Evolutionary conservation across 2,797 vertebrate species (phyloP), one percentile per base, ranked within the genome.

Genomic region (Toxotes lorentzi): DNA sequence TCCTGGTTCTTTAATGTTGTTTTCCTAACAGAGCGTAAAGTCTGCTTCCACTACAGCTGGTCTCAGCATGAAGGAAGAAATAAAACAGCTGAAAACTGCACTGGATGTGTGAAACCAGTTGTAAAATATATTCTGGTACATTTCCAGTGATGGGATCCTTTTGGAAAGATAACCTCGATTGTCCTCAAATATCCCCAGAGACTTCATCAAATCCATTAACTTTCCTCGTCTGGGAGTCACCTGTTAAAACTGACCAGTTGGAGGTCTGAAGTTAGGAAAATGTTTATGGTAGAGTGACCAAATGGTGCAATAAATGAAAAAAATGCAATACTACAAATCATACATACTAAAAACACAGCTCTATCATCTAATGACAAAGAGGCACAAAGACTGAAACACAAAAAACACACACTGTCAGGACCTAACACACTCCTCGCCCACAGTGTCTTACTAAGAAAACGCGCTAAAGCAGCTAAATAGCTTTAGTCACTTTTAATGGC

Each of bases 401-500:
- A 51, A 73, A 63, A n/a, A 70, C 63, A 16, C 53, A 73, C 24
- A 35, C 10, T 19, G n/a, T 40, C 47, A 62, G 48, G 40, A 61
- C 48, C 51, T 16, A 76, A 81, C 68, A 35, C 57, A 61, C 35
- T 79, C 30, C 62, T 72, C 50, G 10, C 67, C 73, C 83, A 32
- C 85, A 4, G n/a, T 8, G 74, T 53, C 77, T 81, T 13, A 54
- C 35, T 73, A 30, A 68, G 73, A 79, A 70, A 79, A 72, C 2
- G 6, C 58, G 27, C 54, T 60, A 61, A 62, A 73, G 72, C 63
- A 76, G 79, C 62, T 83, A 70, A 79, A 70, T 43, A 43, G 83
- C 84, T 87, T 92, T 83, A 91, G 88, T 83, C 89, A 75, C 65
- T 79, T 90, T 92, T 89, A 92, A 89, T 85, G 84, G 87, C 74